phyloP scores from a whole-genome alignment of 2,888 invertebrate species.

The Caprella mutica region DNA sequence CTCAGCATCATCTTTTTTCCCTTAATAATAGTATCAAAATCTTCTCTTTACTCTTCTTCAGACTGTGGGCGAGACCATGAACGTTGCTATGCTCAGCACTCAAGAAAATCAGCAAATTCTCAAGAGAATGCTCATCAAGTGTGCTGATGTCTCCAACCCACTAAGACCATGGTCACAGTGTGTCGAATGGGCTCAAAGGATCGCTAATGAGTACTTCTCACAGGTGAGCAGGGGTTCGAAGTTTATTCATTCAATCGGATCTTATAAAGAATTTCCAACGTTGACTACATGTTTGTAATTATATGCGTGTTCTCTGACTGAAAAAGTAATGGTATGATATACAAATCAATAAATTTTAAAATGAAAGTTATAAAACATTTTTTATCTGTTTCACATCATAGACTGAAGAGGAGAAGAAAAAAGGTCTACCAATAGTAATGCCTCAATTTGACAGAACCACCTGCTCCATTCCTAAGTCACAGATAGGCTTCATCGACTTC shows the following conservation, averaged over 20 bases:
- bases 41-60: too few species aligned
- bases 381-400: slow-evolving; percentile 41
- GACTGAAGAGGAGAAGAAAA: slow-evolving; percentile 88
- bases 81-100: slow-evolving; percentile 43
- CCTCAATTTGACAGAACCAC: slow-evolving; percentile 90
- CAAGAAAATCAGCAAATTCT: slow-evolving; percentile 76
- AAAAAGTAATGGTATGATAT: too few species aligned
- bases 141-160: slow-evolving; percentile 96
- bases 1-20: too few species aligned
- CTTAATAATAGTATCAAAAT: too few species aligned
- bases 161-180: slow-evolving; percentile 71
- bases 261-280: too few species aligned
- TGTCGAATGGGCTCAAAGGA: slow-evolving; percentile 86
- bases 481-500: slow-evolving; percentile 93
- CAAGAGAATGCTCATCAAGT: slow-evolving; percentile 94
- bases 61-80: slow-evolving; percentile 21
- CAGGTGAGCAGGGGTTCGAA: slow-evolving; percentile 47
- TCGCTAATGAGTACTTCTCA: slow-evolving; percentile 93
- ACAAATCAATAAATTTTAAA: too few species aligned
- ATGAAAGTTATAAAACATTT: too few species aligned
- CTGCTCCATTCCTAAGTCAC: slow-evolving; percentile 94
- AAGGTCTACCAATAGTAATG: slow-evolving; percentile 89
- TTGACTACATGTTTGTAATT: too few species aligned
- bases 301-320: too few species aligned
- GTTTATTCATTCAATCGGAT: neutral